Conservation (phyloP, 2,888 invertebrate species). For the Itoplectis maculator region DNA sequence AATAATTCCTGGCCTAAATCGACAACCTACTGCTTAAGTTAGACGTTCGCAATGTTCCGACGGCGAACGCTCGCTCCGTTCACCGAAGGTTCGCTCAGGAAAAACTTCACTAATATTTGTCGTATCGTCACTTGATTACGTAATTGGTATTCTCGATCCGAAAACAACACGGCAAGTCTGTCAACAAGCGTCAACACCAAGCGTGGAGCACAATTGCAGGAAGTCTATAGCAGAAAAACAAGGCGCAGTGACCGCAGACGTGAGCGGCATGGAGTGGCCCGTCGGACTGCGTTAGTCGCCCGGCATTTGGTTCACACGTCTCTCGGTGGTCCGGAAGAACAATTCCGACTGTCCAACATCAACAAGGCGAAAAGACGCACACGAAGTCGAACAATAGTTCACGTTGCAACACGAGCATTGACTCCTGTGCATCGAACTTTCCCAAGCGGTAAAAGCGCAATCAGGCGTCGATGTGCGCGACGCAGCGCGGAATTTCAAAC, state of each 20-base stretch:
- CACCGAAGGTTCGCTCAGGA: not conserved
- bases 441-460: constrained; percentile 47
- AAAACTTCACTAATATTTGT: not conserved
- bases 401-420: constrained; percentile 26
- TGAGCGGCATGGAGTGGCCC: constrained; percentile 60
- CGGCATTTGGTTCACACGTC: constrained; percentile 40
- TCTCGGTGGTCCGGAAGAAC: constrained; percentile 27
- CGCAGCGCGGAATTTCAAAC: constrained; percentile 55
- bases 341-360: constrained; percentile 12
- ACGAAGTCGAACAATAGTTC: constrained; percentile 6
- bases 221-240: constrained; percentile 20
- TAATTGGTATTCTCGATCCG: not conserved
- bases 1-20: constrained; percentile 4
- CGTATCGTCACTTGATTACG: not conserved
- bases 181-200: constrained; percentile 28
- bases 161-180: constrained; percentile 13
- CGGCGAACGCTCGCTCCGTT: constrained; percentile 26
- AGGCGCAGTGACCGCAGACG: constrained; percentile 37
- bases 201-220: constrained; percentile 14
- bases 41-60: constrained; percentile 30
- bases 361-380: constrained; percentile 32
- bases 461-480: constrained; percentile 36
- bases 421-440: constrained; percentile 44
- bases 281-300: constrained; percentile 53
- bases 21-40: not conserved